Percentiles rank a stretch among this genome's conserved stretches.
Evolutionary conservation across 1,140 invertebrate species (phyloP).

Genomic region (Lethrus apterus): DNA sequence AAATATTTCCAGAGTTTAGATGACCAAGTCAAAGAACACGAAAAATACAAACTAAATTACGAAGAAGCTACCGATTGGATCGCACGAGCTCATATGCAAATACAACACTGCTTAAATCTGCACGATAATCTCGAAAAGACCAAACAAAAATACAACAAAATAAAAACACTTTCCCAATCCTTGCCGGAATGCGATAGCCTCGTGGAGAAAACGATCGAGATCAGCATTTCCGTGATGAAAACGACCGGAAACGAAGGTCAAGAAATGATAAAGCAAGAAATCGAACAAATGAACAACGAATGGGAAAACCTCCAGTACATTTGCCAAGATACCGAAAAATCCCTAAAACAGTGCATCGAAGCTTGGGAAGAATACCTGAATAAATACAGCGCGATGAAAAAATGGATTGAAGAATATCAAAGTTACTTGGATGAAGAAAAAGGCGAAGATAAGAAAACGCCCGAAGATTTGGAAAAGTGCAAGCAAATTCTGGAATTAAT

Average conservation of each 20-base stretch:
- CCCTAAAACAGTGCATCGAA: slow-evolving; percentile 70
- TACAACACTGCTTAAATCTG: slow-evolving; percentile 77
- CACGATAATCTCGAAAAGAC: slow-evolving; percentile 74
- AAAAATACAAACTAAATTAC: slow-evolving; percentile 75
- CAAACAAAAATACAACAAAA: slow-evolving; percentile 62
- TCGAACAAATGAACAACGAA: slow-evolving; percentile 74
- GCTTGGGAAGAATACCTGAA: slow-evolving; percentile 81
- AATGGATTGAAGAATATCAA: slow-evolving; percentile 70
- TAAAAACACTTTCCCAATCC: slow-evolving; percentile 59
- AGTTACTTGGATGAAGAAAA: slow-evolving; percentile 57
- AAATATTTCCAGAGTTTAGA: slow-evolving; percentile 50
- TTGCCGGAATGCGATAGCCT: slow-evolving; percentile 64
- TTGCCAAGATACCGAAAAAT: slow-evolving; percentile 69
- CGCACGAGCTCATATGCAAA: slow-evolving; percentile 69
- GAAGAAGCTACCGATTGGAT: slow-evolving; percentile 82
- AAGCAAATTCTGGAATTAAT: slow-evolving; percentile 70
- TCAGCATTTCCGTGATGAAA: slow-evolving; percentile 70
- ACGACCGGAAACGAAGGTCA: slow-evolving; percentile 82
- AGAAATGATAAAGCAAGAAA: slow-evolving; percentile 75
- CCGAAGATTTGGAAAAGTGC: slow-evolving; percentile 69
- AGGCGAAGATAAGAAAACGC: slow-evolving; percentile 69
- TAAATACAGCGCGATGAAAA: slow-evolving; percentile 65
- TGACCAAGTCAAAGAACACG: slow-evolving; percentile 78
- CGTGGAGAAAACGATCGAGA: slow-evolving; percentile 64
- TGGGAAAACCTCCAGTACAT: slow-evolving; percentile 81